Evolutionary conservation across 2,113 vertebrate species (phyloP).

Genomic region (Anseranas semipalmata): DNA sequence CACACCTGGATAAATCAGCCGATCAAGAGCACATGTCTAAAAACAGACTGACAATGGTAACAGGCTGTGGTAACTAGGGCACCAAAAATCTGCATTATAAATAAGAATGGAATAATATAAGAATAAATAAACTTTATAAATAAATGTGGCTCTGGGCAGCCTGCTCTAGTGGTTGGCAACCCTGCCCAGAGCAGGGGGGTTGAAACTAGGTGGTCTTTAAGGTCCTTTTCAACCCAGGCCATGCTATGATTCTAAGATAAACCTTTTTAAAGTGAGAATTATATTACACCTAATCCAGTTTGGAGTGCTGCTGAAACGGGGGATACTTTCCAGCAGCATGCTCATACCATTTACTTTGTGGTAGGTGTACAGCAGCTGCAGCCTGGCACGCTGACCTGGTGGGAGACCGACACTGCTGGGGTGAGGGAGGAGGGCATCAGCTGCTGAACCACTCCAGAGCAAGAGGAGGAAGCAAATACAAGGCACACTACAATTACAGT

Average conservation of each 20-base stretch:
- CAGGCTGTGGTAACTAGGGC: neutral
- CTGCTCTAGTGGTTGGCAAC: too few relatives aligned
- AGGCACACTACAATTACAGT: neutral
- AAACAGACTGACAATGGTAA: neutral
- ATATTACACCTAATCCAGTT: neutral
- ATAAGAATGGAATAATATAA: too few relatives aligned
- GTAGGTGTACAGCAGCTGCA: neutral
- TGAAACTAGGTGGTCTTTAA: too few relatives aligned
- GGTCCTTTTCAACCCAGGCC: too few relatives aligned
- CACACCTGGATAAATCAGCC: neutral
- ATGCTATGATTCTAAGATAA: too few relatives aligned
- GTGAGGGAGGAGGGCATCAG: fast-evolving
- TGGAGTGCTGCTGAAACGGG: neutral
- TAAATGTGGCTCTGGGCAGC: too few relatives aligned
- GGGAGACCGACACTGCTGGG: too few relatives aligned
- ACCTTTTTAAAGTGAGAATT: neutral
- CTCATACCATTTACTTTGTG: neutral
- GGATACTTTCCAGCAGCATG: neutral
- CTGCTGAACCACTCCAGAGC: neutral
- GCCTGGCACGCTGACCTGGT: neutral
- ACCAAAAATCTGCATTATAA: neutral
- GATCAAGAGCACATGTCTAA: neutral
- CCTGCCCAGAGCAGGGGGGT: too few relatives aligned
- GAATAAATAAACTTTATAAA: too few relatives aligned
- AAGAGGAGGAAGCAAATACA: neutral